Percentiles rank a stretch among this genome's conserved stretches.
phyloP scores from a whole-genome alignment of 2,797 vertebrate genomes.

The Ataeniobius toweri region DNA sequence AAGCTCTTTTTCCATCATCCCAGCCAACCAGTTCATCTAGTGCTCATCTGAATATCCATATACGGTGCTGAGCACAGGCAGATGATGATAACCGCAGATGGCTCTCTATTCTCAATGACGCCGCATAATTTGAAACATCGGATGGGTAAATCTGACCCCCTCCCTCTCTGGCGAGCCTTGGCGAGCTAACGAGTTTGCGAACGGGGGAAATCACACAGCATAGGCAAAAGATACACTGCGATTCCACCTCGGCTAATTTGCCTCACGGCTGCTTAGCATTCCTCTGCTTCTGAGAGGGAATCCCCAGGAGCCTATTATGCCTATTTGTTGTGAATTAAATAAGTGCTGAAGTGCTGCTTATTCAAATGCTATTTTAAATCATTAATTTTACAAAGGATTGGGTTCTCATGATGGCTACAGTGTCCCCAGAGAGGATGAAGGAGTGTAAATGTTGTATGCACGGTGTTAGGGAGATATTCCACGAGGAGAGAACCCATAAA shows the following conservation, averaged over 20 bases:
- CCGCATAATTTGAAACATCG: conserved; percentile 69
- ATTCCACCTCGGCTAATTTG: conserved; percentile 80
- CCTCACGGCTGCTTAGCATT: conserved; percentile 82
- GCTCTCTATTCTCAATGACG: conserved; percentile 65
- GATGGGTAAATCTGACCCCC: conserved; percentile 26
- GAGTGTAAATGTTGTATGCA: conserved; percentile 47
- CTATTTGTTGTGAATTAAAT: conserved; percentile 84
- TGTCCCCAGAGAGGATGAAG: conserved; percentile 69
- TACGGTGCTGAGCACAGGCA: conserved; percentile 44
- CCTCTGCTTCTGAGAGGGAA: conserved; percentile 74
- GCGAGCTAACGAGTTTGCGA: conserved; percentile 68
- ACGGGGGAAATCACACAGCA: conserved; percentile 65
- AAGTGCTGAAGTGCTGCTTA: conserved; percentile 79
- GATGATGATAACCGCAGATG: conserved; percentile 71
- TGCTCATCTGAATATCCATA: conserved; percentile 66
- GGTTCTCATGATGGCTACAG: conserved; percentile 70
- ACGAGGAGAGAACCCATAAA: conserved; percentile 30
- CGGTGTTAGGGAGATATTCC: conserved; percentile 47
- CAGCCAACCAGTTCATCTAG: conserved; percentile 48
- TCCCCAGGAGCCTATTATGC: conserved; percentile 84
- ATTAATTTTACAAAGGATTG: conserved; percentile 79
- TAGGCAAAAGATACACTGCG: conserved; percentile 67
- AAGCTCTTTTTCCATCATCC: conserved; percentile 54
- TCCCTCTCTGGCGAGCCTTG: conserved; percentile 38
- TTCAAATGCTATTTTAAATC: conserved; percentile 80